phyloP scores from a whole-genome alignment of 2,113 vertebrate species.

The Bagarius yarrelli region DNA sequence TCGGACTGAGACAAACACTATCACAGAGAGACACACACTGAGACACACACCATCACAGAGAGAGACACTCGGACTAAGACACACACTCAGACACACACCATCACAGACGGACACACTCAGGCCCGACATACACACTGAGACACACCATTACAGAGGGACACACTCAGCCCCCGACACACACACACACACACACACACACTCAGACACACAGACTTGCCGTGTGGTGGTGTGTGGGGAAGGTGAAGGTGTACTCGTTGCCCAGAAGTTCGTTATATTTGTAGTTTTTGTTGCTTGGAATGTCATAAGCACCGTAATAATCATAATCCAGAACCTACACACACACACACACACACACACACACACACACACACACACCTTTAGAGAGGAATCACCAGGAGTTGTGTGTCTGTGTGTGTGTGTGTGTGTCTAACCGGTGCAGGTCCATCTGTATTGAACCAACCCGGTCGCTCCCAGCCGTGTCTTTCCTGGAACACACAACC shows the following conservation, averaged over 20 bases:
- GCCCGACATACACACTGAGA: no score
- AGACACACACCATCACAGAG: slow-evolving; percentile 35
- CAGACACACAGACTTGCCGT: slow-evolving; percentile 70
- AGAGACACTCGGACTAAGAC: background rate
- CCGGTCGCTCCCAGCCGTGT: slow-evolving; percentile 94
- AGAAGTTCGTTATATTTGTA: slow-evolving; percentile 80
- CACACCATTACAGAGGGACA: slow-evolving; percentile 33
- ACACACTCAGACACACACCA: slow-evolving; percentile 35
- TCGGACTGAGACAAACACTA: slow-evolving; percentile 36
- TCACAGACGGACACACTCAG: slow-evolving; percentile 45
- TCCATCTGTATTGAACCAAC: slow-evolving; percentile 83
- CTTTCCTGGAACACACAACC: slow-evolving; percentile 96
- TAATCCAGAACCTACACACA: slow-evolving; percentile 80
- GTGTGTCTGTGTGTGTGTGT: slow-evolving; percentile 20
- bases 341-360: slow-evolving; percentile 2
- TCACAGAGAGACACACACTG: slow-evolving; percentile 43
- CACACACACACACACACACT: slow-evolving; percentile 39
- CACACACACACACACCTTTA: slow-evolving; percentile 43
- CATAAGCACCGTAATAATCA: slow-evolving; percentile 87
- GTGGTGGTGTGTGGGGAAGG: slow-evolving; percentile 87
- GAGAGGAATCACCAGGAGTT: no score
- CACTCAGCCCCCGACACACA: no score
- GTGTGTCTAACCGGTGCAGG: slow-evolving; percentile 78
- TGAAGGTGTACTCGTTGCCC: slow-evolving; percentile 85
- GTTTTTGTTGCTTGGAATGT: slow-evolving; percentile 61